Conservation (phyloP, 2,113 vertebrate genomes). For the Lontra canadensis region DNA sequence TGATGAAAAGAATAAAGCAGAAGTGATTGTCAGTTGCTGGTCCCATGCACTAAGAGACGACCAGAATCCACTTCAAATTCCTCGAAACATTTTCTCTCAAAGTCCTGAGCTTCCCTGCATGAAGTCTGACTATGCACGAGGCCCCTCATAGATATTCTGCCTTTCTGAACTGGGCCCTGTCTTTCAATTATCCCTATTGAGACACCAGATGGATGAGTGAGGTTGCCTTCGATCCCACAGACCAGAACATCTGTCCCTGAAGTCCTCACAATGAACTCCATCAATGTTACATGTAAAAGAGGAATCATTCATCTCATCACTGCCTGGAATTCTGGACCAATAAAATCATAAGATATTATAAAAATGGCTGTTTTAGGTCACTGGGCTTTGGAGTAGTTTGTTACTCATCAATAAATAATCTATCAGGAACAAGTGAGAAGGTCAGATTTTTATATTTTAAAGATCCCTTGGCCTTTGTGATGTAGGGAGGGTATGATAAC, state of each 20-base stretch:
- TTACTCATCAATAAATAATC: background rate
- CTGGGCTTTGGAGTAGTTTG: background rate
- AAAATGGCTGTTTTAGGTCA: background rate
- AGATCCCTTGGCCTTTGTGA: background rate
- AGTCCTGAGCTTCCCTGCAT: fast-evolving
- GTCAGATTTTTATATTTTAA: background rate
- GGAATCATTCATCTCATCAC: background rate
- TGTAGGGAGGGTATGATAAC: background rate
- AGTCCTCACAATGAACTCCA: background rate
- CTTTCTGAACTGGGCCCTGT: background rate
- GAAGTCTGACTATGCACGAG: background rate
- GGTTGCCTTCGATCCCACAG: background rate
- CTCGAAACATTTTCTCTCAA: background rate
- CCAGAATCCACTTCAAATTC: background rate
- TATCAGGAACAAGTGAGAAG: background rate
- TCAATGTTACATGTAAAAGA: background rate
- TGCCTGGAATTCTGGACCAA: background rate
- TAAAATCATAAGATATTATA: background rate
- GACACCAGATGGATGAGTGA: background rate
- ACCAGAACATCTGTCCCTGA: fast-evolving
- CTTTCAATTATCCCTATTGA: fast-evolving
- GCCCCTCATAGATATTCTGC: fast-evolving
- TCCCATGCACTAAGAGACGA: background rate
- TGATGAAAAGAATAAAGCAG: background rate
- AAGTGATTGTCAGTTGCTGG: background rate